A percentile compares a stretch with the other conserved stretches of the same genome.
These are phyloP conservation scores for Lycia hirtaria DNA, from an alignment of 2,888 invertebrate genomes.

Conservation along the genomic window DNA sequence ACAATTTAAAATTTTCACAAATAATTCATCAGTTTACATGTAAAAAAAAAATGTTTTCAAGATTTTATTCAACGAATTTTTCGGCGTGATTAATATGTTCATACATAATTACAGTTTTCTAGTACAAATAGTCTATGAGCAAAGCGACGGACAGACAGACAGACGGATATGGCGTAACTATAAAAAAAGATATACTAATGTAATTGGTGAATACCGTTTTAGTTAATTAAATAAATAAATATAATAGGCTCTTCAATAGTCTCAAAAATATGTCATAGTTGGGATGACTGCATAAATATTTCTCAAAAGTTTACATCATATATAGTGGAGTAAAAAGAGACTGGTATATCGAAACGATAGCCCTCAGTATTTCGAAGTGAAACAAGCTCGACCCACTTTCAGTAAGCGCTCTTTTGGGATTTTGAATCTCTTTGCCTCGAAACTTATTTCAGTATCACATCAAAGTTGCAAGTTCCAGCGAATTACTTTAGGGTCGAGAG, in stretches of 20 bases:
- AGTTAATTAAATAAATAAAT: not conserved
- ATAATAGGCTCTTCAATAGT: not conserved
- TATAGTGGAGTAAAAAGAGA: conserved; percentile 25
- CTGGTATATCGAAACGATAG: conserved; percentile 29
- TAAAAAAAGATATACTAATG: too few species aligned
- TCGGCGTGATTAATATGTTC: too few species aligned
- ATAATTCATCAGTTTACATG: too few species aligned
- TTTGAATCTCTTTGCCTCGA: conserved; percentile 52
- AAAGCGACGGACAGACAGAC: too few species aligned
- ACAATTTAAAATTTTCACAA: too few species aligned
- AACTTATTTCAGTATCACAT: conserved; percentile 59
- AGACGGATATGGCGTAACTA: too few species aligned
- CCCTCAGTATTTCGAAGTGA: conserved; percentile 45
- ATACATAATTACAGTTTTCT: too few species aligned
- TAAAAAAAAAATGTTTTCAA: too few species aligned
- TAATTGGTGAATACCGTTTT: not conserved
- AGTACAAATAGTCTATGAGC: too few species aligned
- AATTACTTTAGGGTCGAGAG: conserved; percentile 48
- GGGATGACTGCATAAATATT: not conserved
- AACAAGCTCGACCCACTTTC: conserved; percentile 53
- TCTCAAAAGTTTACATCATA: conserved; percentile 5
- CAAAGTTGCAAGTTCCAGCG: conserved; percentile 54
- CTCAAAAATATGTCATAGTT: not conserved
- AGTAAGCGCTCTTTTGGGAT: conserved; percentile 58
- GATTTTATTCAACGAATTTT: too few species aligned